Percentiles rank a stretch among this genome's conserved stretches.
These are phyloP conservation scores for Cosmia pyralina DNA, from an alignment of 2,888 invertebrate species.

Conservation along the genomic window DNA sequence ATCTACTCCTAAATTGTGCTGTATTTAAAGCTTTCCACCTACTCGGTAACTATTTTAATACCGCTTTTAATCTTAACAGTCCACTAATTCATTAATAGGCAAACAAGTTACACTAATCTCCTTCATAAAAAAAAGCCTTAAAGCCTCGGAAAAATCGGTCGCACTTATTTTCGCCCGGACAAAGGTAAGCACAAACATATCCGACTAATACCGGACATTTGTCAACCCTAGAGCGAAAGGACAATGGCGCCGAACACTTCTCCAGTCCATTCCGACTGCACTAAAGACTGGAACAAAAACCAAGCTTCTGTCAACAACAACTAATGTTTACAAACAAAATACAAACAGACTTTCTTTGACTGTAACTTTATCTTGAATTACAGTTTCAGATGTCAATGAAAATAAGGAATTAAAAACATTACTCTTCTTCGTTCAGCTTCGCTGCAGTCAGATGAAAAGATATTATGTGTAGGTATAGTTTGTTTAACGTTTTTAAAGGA, in stretches of 20 bases:
- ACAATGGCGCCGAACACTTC: conserved; percentile 39
- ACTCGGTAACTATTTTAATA: too few species aligned
- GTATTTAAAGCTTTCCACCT: too few species aligned
- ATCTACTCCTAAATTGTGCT: too few species aligned
- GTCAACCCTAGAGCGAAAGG: conserved; percentile 41
- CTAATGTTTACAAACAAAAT: conserved; percentile 45
- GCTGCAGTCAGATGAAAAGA: too few species aligned
- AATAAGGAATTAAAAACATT: not conserved
- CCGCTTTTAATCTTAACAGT: too few species aligned
- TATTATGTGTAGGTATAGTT: too few species aligned
- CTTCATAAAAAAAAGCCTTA: conserved; percentile 11
- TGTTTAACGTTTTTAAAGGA: too few species aligned
- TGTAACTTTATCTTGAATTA: conserved; percentile 15
- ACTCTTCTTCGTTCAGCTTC: too few species aligned
- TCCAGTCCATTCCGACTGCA: conserved; percentile 29
- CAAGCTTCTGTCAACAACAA: conserved; percentile 23
- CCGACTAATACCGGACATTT: conserved; percentile 18
- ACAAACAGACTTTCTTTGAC: conserved; percentile 14
- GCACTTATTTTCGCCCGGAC: conserved; percentile 18
- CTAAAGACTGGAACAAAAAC: conserved; percentile 45
- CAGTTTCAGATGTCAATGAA: conserved; percentile 13
- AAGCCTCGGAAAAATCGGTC: conserved; percentile 9
- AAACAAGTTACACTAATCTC: not conserved
- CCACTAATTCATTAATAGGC: too few species aligned
- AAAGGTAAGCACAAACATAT: conserved; percentile 21